Conservation (phyloP, 2,888 invertebrate genomes). For the Zaprionus bogoriensis region DNA sequence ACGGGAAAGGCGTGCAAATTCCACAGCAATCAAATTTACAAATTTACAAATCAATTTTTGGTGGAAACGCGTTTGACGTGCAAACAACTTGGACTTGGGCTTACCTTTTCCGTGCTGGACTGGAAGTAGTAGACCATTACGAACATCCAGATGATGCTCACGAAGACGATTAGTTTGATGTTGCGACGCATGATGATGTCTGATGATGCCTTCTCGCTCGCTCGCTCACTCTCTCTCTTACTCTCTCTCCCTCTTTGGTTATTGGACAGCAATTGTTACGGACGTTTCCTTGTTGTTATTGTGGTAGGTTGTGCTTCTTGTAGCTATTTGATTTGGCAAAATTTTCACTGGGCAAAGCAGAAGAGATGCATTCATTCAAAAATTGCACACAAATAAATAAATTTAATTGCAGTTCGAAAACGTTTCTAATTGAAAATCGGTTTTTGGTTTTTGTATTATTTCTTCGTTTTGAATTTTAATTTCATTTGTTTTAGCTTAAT, state of each 20-base stretch:
- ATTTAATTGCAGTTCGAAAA: constrained; percentile 10
- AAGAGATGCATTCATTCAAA: constrained; percentile 17
- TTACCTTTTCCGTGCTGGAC: constrained; percentile 82
- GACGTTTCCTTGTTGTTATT: constrained; percentile 25
- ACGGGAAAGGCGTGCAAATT: neutral
- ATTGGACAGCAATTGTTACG: constrained; percentile 39
- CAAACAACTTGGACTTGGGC: constrained; percentile 47
- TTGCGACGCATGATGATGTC: constrained; percentile 82
- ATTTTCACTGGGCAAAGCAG: constrained; percentile 37
- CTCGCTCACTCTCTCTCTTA: constrained; percentile 11
- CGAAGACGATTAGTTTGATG: constrained; percentile 82
- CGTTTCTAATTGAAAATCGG: constrained; percentile 41
- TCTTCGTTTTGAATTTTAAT: constrained; percentile 2
- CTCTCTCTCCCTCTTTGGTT: constrained; percentile 12
- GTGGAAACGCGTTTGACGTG: too few species aligned
- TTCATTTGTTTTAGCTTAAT: constrained; percentile 9
- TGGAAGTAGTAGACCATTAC: constrained; percentile 83
- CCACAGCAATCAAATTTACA: constrained; percentile 1
- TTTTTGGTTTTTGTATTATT: constrained; percentile 17
- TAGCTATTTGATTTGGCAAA: constrained; percentile 44
- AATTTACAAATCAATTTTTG: constrained; percentile 12
- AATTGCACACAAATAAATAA: constrained; percentile 7
- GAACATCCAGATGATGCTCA: constrained; percentile 83
- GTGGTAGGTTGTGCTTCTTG: too few species aligned
- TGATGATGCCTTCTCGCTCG: constrained; percentile 27